Conservation (phyloP, 1,140 invertebrate genomes). For the Papilio polyxenes region DNA sequence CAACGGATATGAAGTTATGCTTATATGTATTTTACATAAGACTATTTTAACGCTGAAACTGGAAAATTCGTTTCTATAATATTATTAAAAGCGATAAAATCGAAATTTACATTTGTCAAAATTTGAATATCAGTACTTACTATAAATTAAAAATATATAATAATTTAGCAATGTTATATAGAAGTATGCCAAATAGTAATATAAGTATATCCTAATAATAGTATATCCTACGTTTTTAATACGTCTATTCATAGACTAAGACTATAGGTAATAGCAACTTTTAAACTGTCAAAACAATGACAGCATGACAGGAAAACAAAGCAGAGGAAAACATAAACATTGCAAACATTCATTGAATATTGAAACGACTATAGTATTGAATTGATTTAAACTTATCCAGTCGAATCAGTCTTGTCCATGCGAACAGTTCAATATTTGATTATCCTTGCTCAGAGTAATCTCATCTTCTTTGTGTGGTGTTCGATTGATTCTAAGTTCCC, state of each 20-base stretch:
- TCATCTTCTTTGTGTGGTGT: not conserved
- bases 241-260: not conserved
- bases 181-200: too few relatives aligned
- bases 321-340: conserved; percentile 17
- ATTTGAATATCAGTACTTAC: too few relatives aligned
- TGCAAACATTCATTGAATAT: not conserved
- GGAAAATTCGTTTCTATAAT: too few relatives aligned
- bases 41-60: too few relatives aligned
- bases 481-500: not conserved
- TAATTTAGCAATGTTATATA: too few relatives aligned
- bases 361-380: not conserved
- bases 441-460: not conserved
- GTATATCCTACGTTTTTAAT: not conserved
- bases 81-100: too few relatives aligned
- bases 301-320: conserved; percentile 15
- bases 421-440: not conserved
- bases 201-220: too few relatives aligned
- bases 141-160: too few relatives aligned
- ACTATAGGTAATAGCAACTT: not conserved
- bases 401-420: not conserved
- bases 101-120: too few relatives aligned
- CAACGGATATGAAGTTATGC: too few relatives aligned
- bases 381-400: conserved; percentile 3
- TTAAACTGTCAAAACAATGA: conserved; percentile 17
- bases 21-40: too few relatives aligned